A percentile compares a stretch with the other conserved stretches of the same genome.
phyloP scores from a whole-genome alignment of 2,888 invertebrate genomes.

The Cantharis flavilabris region DNA sequence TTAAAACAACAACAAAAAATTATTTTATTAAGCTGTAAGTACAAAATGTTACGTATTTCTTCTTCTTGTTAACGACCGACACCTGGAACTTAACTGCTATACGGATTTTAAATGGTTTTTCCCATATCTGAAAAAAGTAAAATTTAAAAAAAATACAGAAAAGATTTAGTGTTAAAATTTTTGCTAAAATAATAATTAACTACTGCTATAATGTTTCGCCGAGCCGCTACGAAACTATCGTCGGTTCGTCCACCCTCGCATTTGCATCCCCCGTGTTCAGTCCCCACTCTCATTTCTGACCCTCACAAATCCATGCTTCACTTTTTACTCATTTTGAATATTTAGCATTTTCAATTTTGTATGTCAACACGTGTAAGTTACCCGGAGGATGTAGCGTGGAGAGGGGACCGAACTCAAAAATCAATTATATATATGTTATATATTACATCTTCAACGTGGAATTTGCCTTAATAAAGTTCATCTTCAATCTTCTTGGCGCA shows the following conservation, averaged over 20 bases:
- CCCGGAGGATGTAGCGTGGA: neutral
- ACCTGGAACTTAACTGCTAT: neutral
- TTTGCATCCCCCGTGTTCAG: neutral
- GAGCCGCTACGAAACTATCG: neutral
- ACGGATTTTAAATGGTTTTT: neutral
- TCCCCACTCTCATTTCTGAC: neutral
- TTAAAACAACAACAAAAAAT: neutral
- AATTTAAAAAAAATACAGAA: neutral
- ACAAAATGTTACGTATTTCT: neutral
- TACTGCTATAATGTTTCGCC: neutral
- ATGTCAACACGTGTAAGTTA: neutral
- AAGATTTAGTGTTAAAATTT: neutral
- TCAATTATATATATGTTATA: neutral
- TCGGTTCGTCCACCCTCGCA: neutral
- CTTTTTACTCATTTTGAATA: neutral
- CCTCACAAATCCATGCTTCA: neutral
- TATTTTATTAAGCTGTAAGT: neutral
- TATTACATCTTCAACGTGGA: neutral
- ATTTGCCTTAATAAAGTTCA: neutral
- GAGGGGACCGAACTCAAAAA: neutral
- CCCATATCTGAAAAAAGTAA: neutral
- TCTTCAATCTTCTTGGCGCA: neutral
- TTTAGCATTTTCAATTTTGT: neutral
- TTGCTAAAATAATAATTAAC: neutral
- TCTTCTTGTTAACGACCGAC: neutral